Evolutionary conservation across 2,888 invertebrate genomes (phyloP).

Genomic region (Phortica magna): DNA sequence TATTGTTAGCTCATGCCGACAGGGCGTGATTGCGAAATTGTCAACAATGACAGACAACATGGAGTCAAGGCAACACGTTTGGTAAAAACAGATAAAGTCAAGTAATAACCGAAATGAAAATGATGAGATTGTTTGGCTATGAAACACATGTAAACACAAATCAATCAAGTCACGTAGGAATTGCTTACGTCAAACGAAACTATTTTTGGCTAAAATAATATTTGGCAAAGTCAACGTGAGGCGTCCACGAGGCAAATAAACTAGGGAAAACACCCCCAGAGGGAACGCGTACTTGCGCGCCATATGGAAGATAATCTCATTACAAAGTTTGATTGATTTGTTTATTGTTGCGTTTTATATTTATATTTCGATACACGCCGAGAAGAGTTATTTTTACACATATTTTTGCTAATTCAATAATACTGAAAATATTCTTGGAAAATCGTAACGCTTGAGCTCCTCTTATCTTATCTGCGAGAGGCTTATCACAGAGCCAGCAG

Average conservation of each 20-base stretch:
- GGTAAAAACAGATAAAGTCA: not conserved
- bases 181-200: not conserved
- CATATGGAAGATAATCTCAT: not conserved
- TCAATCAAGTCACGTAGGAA: not conserved
- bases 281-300: not conserved
- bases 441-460: not conserved
- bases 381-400: constrained; percentile 13
- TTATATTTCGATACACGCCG: not conserved
- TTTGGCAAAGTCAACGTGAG: not conserved
- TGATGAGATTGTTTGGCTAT: not conserved
- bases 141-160: not conserved
- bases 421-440: not conserved
- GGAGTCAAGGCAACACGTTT: not conserved
- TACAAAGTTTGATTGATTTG: constrained; percentile 10
- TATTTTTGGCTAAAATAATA: not conserved
- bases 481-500: not conserved
- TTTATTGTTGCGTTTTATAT: not conserved
- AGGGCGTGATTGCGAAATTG: not conserved
- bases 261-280: not conserved
- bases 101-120: not conserved
- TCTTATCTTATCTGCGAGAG: constrained; percentile 3
- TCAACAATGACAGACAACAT: not conserved
- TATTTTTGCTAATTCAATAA: not conserved
- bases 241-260: not conserved
- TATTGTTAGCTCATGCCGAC: too few species aligned